Evolutionary conservation across 2,113 vertebrate species (phyloP).

Genomic region (Sceloporus tristichus): DNA sequence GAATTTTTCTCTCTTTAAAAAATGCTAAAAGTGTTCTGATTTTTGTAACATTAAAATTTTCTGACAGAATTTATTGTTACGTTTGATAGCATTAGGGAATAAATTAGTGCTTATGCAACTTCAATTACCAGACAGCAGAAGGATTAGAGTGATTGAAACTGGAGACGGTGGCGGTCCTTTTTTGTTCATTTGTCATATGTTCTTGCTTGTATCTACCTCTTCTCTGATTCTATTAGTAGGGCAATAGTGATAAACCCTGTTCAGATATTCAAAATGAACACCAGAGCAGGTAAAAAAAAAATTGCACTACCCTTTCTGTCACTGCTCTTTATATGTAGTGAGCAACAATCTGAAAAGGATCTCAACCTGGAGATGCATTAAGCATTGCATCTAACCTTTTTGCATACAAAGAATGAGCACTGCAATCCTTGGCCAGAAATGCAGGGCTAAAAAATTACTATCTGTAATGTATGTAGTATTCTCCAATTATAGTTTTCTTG

Average conservation of each 20-base stretch:
- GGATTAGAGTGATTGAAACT: background rate
- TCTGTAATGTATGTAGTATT: background rate
- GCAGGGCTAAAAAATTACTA: background rate
- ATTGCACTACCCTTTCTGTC: too few species aligned
- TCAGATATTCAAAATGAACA: too few species aligned
- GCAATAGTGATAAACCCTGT: too few species aligned
- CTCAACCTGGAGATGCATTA: background rate
- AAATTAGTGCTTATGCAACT: background rate
- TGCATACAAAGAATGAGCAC: background rate
- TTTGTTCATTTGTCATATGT: background rate
- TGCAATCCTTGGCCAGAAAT: background rate
- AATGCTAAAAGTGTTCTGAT: background rate
- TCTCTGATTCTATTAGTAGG: background rate
- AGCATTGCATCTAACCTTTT: background rate
- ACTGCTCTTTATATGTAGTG: too few species aligned
- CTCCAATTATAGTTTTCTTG: too few species aligned
- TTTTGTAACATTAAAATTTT: background rate
- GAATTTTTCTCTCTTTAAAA: background rate
- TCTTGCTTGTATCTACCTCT: background rate
- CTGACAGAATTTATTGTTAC: background rate
- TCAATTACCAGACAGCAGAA: background rate
- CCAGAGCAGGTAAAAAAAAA: too few species aligned
- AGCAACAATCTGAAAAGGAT: too few species aligned
- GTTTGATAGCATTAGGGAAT: background rate
- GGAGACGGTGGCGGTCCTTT: background rate